Conservation (phyloP, 1,140 invertebrate species). For the Hyphantria cunea region DNA sequence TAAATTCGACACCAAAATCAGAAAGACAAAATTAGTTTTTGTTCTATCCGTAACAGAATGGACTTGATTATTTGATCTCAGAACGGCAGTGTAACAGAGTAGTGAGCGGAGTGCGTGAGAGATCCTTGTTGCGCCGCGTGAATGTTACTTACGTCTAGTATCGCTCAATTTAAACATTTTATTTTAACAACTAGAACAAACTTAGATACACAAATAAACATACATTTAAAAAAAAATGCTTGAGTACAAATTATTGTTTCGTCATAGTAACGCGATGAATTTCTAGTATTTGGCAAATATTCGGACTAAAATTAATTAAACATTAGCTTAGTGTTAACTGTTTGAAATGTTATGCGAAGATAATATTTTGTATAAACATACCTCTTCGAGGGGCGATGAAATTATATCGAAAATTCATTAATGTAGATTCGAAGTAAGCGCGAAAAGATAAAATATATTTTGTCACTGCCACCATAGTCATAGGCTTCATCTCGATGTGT, state of each 20-base stretch:
- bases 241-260: conserved; percentile 62
- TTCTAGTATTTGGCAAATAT: conserved; percentile 32
- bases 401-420: conserved; percentile 55
- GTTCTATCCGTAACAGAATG: conserved; percentile 54
- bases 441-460: conserved; percentile 65
- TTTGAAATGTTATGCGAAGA: conserved; percentile 50
- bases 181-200: conserved; percentile 24
- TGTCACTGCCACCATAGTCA: conserved; percentile 74
- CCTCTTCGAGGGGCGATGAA: conserved; percentile 47
- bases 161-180: conserved; percentile 46
- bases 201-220: conserved; percentile 20
- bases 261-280: conserved; percentile 20
- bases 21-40: conserved; percentile 62
- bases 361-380: conserved; percentile 68
- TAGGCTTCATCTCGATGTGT: conserved; percentile 45
- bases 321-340: conserved; percentile 41
- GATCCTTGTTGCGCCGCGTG: conserved; percentile 4
- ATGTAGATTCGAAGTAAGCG: conserved; percentile 39
- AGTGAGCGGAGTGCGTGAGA: conserved; percentile 26
- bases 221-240: conserved; percentile 48
- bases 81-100: conserved; percentile 44
- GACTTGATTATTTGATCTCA: conserved; percentile 74
- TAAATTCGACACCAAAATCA: conserved; percentile 77
- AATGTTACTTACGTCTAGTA: conserved; percentile 27
- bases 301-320: conserved; percentile 43